A percentile compares a stretch with the other conserved stretches of the same genome.
Conservation (phyloP, 2,797 vertebrate genomes). For the Macropodus opercularis region DNA sequence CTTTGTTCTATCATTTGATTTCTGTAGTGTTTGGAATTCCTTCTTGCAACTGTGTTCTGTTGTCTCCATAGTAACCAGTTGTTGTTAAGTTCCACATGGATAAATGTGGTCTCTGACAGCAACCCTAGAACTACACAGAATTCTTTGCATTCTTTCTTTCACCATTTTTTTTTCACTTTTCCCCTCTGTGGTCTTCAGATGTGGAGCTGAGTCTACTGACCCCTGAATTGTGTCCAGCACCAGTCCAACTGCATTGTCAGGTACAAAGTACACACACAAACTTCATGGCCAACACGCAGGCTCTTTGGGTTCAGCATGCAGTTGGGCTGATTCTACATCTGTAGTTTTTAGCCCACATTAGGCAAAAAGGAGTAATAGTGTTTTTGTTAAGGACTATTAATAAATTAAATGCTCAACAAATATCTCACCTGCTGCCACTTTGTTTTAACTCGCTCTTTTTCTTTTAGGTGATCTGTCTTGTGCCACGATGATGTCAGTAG, state of each 20-base stretch:
- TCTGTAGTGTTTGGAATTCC: constrained; percentile 14
- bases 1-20: constrained; percentile 9
- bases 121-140: constrained; percentile 39
- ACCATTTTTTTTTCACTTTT: constrained; percentile 36
- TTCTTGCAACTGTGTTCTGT: constrained; percentile 16
- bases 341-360: constrained; percentile 3
- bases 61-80: constrained; percentile 56
- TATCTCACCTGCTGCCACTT: too few species aligned
- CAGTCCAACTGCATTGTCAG: constrained; percentile 57
- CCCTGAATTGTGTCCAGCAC: constrained; percentile 60
- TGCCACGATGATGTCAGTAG: constrained; percentile 87
- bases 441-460: background rate
- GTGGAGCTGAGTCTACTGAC: constrained; percentile 64
- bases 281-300: constrained; percentile 15
- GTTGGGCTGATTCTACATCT: constrained; percentile 19
- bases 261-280: constrained; percentile 50
- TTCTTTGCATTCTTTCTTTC: constrained; percentile 63
- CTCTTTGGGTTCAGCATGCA: constrained; percentile 23
- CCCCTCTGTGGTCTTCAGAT: constrained; percentile 52
- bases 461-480: constrained; percentile 72
- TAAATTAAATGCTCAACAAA: too few species aligned
- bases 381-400: background rate
- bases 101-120: constrained; percentile 58
- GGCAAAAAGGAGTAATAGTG: background rate
- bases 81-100: constrained; percentile 52